Percentiles rank a stretch among this genome's conserved stretches.
Conservation (phyloP, 1,140 invertebrate species). For the Orchestia grillus region DNA sequence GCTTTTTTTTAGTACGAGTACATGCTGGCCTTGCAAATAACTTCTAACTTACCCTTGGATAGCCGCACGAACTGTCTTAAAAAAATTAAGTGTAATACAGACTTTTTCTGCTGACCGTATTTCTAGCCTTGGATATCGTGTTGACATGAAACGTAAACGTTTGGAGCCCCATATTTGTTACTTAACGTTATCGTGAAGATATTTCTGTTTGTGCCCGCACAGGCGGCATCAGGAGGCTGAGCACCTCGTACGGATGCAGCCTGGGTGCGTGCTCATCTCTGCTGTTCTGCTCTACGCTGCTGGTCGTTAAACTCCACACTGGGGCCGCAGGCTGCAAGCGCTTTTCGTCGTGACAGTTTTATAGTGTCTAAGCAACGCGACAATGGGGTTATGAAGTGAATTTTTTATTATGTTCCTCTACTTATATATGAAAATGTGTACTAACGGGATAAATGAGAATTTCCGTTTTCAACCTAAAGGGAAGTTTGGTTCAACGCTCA, state of each 20-base stretch:
- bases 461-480: too few species aligned
- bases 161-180: too few species aligned
- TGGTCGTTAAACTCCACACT: background rate
- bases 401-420: too few species aligned
- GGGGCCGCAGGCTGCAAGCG: background rate
- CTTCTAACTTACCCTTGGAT: background rate
- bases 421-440: too few species aligned
- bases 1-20: too few species aligned
- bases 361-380: background rate
- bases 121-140: background rate
- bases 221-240: background rate
- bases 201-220: background rate
- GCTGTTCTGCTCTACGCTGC: conserved; percentile 4
- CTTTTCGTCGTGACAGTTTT: background rate
- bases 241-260: background rate
- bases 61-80: background rate
- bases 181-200: background rate
- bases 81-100: background rate
- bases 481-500: too few species aligned
- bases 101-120: background rate
- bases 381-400: too few species aligned
- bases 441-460: too few species aligned
- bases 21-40: too few species aligned
- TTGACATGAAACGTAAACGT: too few species aligned
- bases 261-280: background rate